Base-by-base conservation (phyloP, 2,113 vertebrate genomes). In the Lepisosteus osseus region DNA sequence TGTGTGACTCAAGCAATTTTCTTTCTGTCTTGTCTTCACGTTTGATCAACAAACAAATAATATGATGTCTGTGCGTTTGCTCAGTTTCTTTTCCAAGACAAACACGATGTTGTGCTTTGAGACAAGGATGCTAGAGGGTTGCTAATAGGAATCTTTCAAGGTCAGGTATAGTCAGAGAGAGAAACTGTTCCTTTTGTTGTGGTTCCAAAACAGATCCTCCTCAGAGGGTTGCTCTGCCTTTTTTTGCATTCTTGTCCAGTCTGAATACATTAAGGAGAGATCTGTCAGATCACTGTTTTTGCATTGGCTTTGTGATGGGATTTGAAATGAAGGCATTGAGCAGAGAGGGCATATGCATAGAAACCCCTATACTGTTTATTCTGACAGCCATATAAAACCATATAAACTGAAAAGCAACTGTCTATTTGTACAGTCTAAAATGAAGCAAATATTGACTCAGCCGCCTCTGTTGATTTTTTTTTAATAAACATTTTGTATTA, bases 1-100 rank as follows among this genome's bases (percentile, higher is more conserved):
- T 54, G 61, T 56, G 82, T 78, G 74, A 78, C 69, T 71, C 77
- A n/a, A 59, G 13, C 11, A 5, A 59, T 13, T n/a, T n/a, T 59
- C 3, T 59, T 59, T 59, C 12, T 4, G 5, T 13, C 57, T 59
- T 13, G 57, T 59, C n/a, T 67, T 67, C n/a, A 17, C 13, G 15
- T 29, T 67, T 15, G 44, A 17, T 67, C 65, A 54, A 12, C 15
- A 67, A 55, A 13, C n/a, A 11, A 59, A 40, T 11, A 54, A 55
- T 54, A 40, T 54, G 47, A 68, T 68, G 66, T 55, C 14, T 14
- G 14, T 5, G 29, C 62, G 40, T 3, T 29, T 13, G 9, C 42
- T 45, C 41, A 51, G 1, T 51, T 51, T 44, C 65, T n/a, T n/a
- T 51, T 66, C 44, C 65, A 66, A 47, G 14, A n/a, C 44, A 66